Conservation (phyloP, 2,113 vertebrate species). For the Catharus fuscescens region DNA sequence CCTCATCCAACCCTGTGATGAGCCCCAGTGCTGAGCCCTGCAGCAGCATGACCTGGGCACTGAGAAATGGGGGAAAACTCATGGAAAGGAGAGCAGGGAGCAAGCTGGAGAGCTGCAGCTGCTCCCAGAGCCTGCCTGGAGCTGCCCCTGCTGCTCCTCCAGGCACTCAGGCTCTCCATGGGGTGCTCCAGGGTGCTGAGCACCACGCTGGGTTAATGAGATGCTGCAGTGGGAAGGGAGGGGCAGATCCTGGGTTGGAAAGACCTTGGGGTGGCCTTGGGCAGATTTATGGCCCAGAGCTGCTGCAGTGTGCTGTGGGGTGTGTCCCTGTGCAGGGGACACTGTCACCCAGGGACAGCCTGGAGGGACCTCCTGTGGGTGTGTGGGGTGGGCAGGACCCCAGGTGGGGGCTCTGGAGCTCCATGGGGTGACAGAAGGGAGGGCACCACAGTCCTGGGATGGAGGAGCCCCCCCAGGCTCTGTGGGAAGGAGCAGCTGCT, state of each 20-base stretch:
- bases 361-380: rapidly evolving
- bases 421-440: background rate
- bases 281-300: background rate
- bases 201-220: background rate
- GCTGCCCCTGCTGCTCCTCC: background rate
- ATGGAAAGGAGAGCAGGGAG: background rate
- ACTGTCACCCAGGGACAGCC: background rate
- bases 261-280: conserved; percentile 27
- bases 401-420: background rate
- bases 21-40: too few relatives aligned
- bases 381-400: rapidly evolving
- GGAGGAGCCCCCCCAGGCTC: background rate
- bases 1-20: background rate
- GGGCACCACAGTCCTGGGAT: background rate
- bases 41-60: background rate
- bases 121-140: background rate
- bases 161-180: rapidly evolving
- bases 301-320: background rate
- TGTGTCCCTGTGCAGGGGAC: background rate
- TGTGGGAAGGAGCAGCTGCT: background rate
- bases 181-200: background rate
- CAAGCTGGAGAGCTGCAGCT: background rate
- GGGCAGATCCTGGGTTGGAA: rapidly evolving
- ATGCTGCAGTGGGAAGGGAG: background rate
- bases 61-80: background rate